phyloP scores from a whole-genome alignment of 2,113 vertebrate genomes.

The Toxostoma redivivum region DNA sequence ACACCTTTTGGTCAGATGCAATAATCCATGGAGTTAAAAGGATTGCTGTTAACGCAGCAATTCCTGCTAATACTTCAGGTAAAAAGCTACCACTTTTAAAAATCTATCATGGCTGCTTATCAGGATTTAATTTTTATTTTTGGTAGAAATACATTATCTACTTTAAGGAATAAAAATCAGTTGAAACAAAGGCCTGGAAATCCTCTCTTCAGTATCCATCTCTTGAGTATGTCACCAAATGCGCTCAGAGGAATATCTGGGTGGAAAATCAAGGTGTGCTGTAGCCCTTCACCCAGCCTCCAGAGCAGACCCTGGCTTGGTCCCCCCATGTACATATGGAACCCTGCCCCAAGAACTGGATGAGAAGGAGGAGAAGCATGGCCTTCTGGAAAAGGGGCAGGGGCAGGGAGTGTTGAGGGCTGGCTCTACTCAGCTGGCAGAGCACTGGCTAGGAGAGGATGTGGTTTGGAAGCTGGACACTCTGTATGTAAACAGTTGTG shows the following conservation, averaged over 20 bases:
- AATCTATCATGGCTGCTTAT: not conserved
- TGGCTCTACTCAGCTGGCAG: not conserved
- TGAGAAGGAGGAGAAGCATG: not conserved
- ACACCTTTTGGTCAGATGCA: not conserved
- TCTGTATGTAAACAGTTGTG: fast-evolving
- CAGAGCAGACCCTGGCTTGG: fast-evolving
- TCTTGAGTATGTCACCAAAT: not conserved
- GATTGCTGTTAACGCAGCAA: not conserved
- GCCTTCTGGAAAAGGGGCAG: not conserved
- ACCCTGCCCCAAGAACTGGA: not conserved
- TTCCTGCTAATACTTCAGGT: not conserved
- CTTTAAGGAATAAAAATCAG: not conserved
- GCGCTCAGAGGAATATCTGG: fast-evolving
- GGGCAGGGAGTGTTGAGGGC: not conserved
- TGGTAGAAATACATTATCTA: not conserved
- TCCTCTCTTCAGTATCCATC: not conserved
- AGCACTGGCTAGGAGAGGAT: not conserved
- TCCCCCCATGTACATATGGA: fast-evolving
- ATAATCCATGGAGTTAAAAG: not conserved
- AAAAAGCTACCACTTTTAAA: not conserved
- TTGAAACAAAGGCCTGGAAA: not conserved
- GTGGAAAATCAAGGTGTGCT: fast-evolving
- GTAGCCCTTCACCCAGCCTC: not conserved
- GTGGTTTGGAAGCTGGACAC: not conserved
- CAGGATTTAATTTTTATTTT: not conserved